These are phyloP conservation scores for Tapera naevia DNA, from an alignment of 2,797 vertebrate genomes.

Conservation along the genomic window DNA sequence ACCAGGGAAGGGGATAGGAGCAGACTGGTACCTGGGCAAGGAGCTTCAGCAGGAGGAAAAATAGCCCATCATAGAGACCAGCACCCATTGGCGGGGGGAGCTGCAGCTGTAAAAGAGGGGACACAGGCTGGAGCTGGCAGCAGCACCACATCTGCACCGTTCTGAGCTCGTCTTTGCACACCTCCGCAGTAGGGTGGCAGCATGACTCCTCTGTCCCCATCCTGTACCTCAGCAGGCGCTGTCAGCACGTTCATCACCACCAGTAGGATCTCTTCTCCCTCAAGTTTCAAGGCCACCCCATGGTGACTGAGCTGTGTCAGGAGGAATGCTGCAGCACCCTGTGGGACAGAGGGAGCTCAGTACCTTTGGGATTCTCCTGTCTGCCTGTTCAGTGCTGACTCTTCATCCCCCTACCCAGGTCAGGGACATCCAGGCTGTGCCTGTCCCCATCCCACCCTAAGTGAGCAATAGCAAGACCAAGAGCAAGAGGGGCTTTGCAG, in stretches of 20 bases:
- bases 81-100: constrained; percentile 77
- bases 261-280: constrained; percentile 68
- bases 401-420: background rate
- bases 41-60: constrained; percentile 81
- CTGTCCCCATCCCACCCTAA: background rate
- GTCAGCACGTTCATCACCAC: constrained; percentile 69
- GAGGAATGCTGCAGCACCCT: constrained; percentile 86
- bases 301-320: constrained; percentile 80
- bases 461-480: background rate
- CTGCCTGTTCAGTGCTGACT: rapidly evolving
- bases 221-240: constrained; percentile 78
- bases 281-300: constrained; percentile 72
- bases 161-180: background rate
- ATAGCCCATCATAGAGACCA: constrained; percentile 86
- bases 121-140: background rate
- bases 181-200: background rate
- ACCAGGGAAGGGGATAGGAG: background rate
- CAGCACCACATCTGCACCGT: background rate
- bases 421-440: background rate
- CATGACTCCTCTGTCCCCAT: background rate
- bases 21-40: constrained; percentile 76
- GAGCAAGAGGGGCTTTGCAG: background rate
- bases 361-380: background rate
- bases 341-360: constrained; percentile 3
- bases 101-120: constrained; percentile 68